phyloP scores from a whole-genome alignment of 2,113 vertebrate genomes.

The Irena cyanogastra region DNA sequence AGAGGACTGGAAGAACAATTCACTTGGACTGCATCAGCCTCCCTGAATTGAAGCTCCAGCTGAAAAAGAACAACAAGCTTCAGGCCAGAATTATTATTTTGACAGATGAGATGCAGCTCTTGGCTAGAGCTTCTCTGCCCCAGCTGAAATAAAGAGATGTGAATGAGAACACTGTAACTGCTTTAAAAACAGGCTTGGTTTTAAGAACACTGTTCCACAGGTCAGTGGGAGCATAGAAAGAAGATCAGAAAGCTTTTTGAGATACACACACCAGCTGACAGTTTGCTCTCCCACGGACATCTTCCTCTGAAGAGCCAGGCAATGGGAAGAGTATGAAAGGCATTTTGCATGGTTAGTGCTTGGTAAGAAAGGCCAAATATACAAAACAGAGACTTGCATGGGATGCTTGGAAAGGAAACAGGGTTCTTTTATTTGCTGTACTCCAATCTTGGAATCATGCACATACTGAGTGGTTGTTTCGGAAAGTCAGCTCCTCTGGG shows the following conservation, averaged over 20 bases:
- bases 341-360: not conserved
- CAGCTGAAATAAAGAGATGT: not conserved
- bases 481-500: not conserved
- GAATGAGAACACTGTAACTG: not conserved
- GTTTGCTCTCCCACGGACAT: not conserved
- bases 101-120: not conserved
- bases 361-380: not conserved
- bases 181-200: not conserved
- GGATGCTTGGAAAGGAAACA: not conserved
- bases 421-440: not conserved
- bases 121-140: not conserved
- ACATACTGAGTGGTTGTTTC: not conserved
- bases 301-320: not conserved
- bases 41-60: not conserved
- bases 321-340: not conserved
- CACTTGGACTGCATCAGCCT: not conserved
- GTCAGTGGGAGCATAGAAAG: not conserved
- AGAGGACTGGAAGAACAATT: slow-evolving; percentile 31
- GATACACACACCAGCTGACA: not conserved
- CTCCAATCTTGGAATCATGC: not conserved
- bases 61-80: slow-evolving; percentile 33
- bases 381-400: not conserved
- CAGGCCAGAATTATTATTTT: slow-evolving; percentile 8
- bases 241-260: not conserved
- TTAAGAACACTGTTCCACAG: not conserved